A percentile compares a stretch with the other conserved stretches of the same genome.
Evolutionary conservation across 35 echinoderm and acorn worm genomes (phyloP).

Genomic region (Amphiura filiformis): DNA sequence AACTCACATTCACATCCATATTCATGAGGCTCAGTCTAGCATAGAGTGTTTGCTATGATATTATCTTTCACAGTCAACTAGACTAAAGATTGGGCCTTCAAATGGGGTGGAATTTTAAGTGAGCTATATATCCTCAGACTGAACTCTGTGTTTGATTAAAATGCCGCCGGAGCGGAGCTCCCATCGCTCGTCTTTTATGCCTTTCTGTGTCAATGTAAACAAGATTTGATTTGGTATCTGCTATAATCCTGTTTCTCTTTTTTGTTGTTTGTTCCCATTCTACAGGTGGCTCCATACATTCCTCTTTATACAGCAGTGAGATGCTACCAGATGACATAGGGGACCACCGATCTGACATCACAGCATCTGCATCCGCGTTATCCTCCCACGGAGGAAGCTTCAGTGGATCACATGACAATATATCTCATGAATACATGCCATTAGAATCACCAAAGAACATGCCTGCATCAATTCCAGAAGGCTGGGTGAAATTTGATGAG

Average conservation of each 20-base stretch:
- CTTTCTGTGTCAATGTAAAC: background rate
- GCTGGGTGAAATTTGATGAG: conserved; percentile 83
- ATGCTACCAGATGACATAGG: background rate
- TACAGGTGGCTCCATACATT: conserved; percentile 21
- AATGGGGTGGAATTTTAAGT: background rate
- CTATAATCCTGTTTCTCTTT: background rate
- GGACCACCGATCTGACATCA: conserved; percentile 70
- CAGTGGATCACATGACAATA: conserved; percentile 57
- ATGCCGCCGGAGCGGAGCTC: too few relatives aligned
- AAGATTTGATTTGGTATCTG: background rate
- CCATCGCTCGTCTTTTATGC: too few relatives aligned
- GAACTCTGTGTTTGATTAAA: background rate
- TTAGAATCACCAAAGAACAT: conserved; percentile 49
- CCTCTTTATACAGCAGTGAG: conserved; percentile 25
- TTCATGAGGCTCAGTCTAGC: background rate
- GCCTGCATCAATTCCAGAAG: conserved; percentile 36
- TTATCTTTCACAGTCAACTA: background rate
- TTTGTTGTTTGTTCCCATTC: background rate
- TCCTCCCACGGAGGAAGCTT: conserved; percentile 53
- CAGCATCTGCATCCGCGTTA: conserved; percentile 65
- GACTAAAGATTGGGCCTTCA: background rate
- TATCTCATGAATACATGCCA: conserved; percentile 77
- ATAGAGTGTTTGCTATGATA: background rate
- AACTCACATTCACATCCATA: background rate
- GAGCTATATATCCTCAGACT: background rate